Conservation (phyloP, 2,797 vertebrate species). For the Typhlichthys subterraneus region DNA sequence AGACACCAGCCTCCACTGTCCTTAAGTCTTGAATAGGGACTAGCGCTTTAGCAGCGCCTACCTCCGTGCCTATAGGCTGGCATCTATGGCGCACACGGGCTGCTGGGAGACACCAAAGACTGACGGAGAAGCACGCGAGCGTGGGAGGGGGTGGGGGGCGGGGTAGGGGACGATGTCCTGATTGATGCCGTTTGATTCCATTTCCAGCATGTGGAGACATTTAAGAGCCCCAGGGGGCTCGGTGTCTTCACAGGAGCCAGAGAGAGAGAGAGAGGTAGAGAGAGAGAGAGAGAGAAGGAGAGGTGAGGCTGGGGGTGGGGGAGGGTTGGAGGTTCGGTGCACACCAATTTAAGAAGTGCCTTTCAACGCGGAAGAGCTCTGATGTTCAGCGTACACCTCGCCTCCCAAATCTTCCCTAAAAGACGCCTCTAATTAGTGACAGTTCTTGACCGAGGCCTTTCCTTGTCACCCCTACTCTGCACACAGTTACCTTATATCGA, state of each 20-base stretch:
- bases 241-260: constrained; percentile 68
- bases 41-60: constrained; percentile 14
- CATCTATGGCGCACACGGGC: constrained; percentile 28
- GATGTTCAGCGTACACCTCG: constrained; percentile 62
- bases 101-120: constrained; percentile 55
- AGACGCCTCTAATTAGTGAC: constrained; percentile 67
- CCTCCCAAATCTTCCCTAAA: constrained; percentile 61
- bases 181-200: constrained; percentile 80
- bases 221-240: constrained; percentile 66
- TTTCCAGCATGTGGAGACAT: constrained; percentile 78
- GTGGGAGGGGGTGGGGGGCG: neutral
- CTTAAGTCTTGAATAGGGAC: no score
- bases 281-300: constrained; percentile 8
- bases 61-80: constrained; percentile 35
- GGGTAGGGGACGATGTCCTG: constrained; percentile 50
- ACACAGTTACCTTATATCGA: no score
- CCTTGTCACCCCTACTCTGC: no score
- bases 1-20: no score
- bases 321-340: neutral
- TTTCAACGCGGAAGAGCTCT: constrained; percentile 71
- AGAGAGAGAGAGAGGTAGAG: constrained; percentile 41
- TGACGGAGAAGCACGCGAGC: constrained; percentile 26
- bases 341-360: constrained; percentile 67
- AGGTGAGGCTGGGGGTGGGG: neutral
- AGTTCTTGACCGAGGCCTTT: no score